Conservation (phyloP, 2,888 invertebrate species). For the Hybos culiciformis region DNA sequence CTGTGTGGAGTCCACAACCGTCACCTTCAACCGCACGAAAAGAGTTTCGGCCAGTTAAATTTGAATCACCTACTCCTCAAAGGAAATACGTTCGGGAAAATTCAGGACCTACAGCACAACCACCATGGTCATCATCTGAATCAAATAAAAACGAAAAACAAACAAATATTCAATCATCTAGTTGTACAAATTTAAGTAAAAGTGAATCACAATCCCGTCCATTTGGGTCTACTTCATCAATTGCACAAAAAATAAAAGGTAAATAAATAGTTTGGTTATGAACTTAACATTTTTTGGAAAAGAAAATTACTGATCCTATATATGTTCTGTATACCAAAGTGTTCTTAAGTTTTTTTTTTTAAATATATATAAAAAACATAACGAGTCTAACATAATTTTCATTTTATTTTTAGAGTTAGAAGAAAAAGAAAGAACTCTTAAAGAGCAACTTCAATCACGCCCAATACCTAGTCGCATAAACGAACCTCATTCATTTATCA, state of each 20-base stretch:
- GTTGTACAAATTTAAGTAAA: slow-evolving; percentile 38
- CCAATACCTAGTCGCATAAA: no score
- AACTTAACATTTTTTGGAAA: background rate
- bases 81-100: slow-evolving; percentile 32
- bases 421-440: no score
- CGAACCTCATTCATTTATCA: no score
- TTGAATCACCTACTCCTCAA: slow-evolving; percentile 51
- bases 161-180: slow-evolving; percentile 38
- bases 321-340: no score
- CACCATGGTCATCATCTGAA: slow-evolving; percentile 20
- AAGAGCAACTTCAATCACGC: no score
- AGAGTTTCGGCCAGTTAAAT: slow-evolving; percentile 65
- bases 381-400: no score
- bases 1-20: slow-evolving; percentile 68
- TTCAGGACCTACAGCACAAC: slow-evolving; percentile 14
- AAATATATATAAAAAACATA: no score
- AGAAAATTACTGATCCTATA: no score
- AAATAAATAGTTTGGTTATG: no score
- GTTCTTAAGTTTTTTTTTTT: no score
- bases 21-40: slow-evolving; percentile 63
- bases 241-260: no score
- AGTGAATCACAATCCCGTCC: slow-evolving; percentile 21
- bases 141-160: slow-evolving; percentile 25
- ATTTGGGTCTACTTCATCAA: background rate
- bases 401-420: no score